These are phyloP conservation scores for Heterotilapia buettikoferi DNA, from an alignment of 2,113 vertebrate species.

Conservation along the genomic window DNA sequence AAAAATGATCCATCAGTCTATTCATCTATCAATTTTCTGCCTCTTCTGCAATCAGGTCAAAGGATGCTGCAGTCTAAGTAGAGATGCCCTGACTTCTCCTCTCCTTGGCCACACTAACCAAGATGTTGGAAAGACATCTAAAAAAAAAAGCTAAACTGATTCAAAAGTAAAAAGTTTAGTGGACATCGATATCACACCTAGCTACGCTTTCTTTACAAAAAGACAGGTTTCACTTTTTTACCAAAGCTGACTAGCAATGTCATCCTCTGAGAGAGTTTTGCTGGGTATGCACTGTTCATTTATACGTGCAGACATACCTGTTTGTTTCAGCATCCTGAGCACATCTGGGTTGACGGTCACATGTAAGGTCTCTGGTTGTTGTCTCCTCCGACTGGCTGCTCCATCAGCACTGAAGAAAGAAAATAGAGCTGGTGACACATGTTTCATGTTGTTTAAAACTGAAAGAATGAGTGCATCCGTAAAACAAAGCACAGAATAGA, in stretches of 20 bases:
- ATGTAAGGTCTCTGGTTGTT: neutral
- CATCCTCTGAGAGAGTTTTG: neutral
- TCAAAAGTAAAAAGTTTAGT: neutral
- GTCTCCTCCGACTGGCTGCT: slow-evolving; percentile 10
- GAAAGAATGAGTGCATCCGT: neutral
- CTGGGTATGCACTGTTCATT: neutral
- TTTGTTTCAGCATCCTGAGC: slow-evolving; percentile 47
- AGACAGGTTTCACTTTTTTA: neutral
- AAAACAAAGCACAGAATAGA: neutral
- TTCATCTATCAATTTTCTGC: neutral
- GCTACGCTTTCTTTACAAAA: neutral
- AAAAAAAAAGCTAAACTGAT: neutral
- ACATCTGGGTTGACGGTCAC: slow-evolving; percentile 22
- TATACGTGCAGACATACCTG: slow-evolving; percentile 16
- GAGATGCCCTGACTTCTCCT: neutral
- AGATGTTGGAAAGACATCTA: neutral
- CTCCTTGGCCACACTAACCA: neutral
- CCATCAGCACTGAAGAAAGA: neutral
- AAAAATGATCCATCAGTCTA: neutral
- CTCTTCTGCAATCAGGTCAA: neutral
- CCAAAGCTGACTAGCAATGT: neutral
- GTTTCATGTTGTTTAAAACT: neutral
- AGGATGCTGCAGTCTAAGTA: neutral
- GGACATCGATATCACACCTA: rapidly evolving
- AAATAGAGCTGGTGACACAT: neutral